Conservation (phyloP, 2,888 invertebrate species). For the Cremastinae sp. region DNA sequence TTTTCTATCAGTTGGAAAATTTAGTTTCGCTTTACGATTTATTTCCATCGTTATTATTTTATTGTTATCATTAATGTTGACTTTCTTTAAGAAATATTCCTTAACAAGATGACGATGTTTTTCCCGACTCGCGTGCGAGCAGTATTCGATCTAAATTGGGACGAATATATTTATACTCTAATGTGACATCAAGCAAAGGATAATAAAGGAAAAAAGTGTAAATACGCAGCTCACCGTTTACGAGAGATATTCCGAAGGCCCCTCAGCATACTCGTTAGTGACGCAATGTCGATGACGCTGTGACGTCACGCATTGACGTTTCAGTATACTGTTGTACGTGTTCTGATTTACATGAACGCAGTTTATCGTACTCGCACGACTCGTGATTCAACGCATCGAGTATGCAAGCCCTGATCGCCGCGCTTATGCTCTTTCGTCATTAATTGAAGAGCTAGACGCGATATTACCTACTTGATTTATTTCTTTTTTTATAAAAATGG, state of each 20-base stretch:
- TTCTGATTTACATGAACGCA: slow-evolving; percentile 1
- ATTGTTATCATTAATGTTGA: slow-evolving; percentile 1
- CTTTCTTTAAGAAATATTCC: background rate
- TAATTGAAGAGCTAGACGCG: too few relatives aligned
- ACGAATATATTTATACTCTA: background rate
- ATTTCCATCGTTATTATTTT: too few relatives aligned
- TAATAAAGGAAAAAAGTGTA: background rate
- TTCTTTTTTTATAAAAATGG: too few relatives aligned
- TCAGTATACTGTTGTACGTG: slow-evolving; percentile 27
- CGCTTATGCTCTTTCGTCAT: background rate
- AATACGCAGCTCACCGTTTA: slow-evolving; percentile 33
- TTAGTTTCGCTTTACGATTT: too few relatives aligned
- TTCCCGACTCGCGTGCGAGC: too few relatives aligned
- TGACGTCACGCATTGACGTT: slow-evolving; percentile 52
- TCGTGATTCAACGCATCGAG: slow-evolving; percentile 20
- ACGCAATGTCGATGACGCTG: slow-evolving; percentile 10
- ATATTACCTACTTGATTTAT: too few relatives aligned
- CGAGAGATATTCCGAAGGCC: slow-evolving; percentile 12
- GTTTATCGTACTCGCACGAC: slow-evolving; percentile 1
- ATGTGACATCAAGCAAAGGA: slow-evolving; percentile 19
- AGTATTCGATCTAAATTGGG: too few relatives aligned
- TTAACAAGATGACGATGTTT: background rate
- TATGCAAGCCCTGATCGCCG: background rate
- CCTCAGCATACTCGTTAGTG: slow-evolving; percentile 10
- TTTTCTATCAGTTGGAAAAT: too few relatives aligned